Evolutionary conservation across 2,797 vertebrate genomes (phyloP), one percentile per base, ranked within the genome.

Genomic region (Smutsia temminckii): DNA sequence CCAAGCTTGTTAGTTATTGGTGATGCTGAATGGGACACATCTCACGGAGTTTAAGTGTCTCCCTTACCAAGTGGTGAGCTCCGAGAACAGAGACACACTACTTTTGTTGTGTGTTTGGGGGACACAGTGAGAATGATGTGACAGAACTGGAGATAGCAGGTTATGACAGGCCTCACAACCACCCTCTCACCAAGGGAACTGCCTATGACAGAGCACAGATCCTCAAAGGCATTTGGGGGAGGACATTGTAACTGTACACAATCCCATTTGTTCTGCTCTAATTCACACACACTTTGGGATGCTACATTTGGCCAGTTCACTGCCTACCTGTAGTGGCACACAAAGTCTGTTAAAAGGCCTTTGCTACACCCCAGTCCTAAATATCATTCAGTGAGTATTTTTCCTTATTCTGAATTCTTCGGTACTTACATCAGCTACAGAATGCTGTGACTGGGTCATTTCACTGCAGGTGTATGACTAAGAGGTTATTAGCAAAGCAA

Each of bases 1-100:
- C 3, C 8, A 16, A n/a, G 42, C 11, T 32, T 8, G 34, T 14
- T 57, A 4, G 1, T 23, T 2, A 3, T 6, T 32, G 34, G 46
- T 27, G 75, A 72, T 64, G 27, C 23, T 3, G 34, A 34, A 25
- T 23, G 21, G 42, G 57, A 23, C 4, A 14, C 21, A 32, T 23
- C 32, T 37, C 29, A 1, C 3, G 34, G 51, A 6, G 17, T 34
- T 20, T 51, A 12, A 27, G 3, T 0, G 2, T 66, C 86, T 87
- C 29, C 51, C 57, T 9, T 5, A 6, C 10, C 0, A 20, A 20
- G 4, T 1, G 1, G 64, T 17, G 59, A 53, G 75, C 55, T 77
- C 32, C 53, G 5, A 11, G 8, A 37, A 29, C 2, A 7, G 75
- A 55, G n/a, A 40, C 46, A 46, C 46, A 10, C 46, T 11, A 46